These are phyloP conservation scores for Odontomyia ornata DNA, from an alignment of 2,888 invertebrate genomes.

Conservation along the genomic window DNA sequence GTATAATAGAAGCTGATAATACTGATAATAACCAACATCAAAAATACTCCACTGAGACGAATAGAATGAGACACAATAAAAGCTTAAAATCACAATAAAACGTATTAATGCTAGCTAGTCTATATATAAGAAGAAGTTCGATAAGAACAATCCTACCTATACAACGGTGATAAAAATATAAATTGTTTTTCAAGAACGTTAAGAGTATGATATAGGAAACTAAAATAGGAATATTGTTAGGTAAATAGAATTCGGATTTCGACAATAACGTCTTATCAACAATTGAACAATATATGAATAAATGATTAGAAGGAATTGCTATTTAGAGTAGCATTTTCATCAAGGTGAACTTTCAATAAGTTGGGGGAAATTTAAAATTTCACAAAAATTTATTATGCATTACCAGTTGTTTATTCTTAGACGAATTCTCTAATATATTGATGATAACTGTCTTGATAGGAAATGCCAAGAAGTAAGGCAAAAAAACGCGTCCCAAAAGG, in stretches of 20 bases:
- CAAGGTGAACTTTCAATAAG: too few relatives aligned
- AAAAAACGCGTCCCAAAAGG: too few relatives aligned
- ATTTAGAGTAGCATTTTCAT: too few relatives aligned
- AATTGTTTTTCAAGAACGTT: constrained; percentile 27
- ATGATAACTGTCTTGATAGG: too few relatives aligned
- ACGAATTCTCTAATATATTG: too few relatives aligned
- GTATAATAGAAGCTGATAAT: constrained; percentile 36
- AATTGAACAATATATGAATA: too few relatives aligned
- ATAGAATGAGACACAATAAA: neutral
- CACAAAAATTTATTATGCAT: too few relatives aligned
- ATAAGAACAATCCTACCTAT: constrained; percentile 30
- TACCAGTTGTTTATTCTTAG: too few relatives aligned
- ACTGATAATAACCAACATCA: neutral
- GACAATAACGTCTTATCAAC: constrained; percentile 26
- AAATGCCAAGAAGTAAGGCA: too few relatives aligned
- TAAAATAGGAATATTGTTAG: neutral
- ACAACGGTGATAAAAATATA: constrained; percentile 8
- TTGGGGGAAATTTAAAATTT: too few relatives aligned
- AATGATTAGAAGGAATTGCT: too few relatives aligned
- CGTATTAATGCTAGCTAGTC: too few relatives aligned
- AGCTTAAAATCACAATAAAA: neutral
- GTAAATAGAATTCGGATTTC: neutral
- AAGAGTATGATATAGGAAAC: neutral
- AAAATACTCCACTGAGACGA: neutral
- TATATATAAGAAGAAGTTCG: constrained; percentile 25